Evolutionary conservation across 2,113 vertebrate genomes (phyloP).

Genomic region (Spea bombifrons): DNA sequence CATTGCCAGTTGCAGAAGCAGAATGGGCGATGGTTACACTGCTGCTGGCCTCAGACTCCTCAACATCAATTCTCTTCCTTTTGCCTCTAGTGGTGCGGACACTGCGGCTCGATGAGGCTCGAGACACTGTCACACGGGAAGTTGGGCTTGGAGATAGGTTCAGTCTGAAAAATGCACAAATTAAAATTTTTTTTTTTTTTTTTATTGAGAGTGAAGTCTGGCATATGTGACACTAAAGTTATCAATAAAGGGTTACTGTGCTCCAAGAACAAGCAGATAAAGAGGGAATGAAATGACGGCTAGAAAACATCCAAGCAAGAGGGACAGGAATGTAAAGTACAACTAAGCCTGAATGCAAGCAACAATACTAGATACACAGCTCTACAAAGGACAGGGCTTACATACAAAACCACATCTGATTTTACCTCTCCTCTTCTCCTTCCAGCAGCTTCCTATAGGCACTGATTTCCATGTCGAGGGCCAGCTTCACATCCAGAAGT

Average conservation of each 20-base stretch:
- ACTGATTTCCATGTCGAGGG: constrained; percentile 89
- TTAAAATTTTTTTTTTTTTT: too few relatives aligned
- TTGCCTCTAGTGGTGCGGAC: constrained; percentile 76
- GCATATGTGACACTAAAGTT: background rate
- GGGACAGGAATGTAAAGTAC: too few relatives aligned
- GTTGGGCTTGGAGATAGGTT: constrained; percentile 80
- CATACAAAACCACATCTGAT: background rate
- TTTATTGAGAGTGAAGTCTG: background rate
- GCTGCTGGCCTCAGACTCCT: constrained; percentile 84
- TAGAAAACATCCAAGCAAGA: too few relatives aligned
- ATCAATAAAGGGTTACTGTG: background rate
- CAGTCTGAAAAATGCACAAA: constrained; percentile 61
- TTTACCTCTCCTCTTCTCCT: constrained; percentile 86
- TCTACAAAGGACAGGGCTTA: too few relatives aligned
- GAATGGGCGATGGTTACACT: constrained; percentile 83
- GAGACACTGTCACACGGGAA: constrained; percentile 79
- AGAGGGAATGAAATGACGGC: too few relatives aligned
- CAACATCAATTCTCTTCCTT: constrained; percentile 79
- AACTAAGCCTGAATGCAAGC: too few relatives aligned
- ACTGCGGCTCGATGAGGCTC: constrained; percentile 77
- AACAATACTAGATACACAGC: too few relatives aligned
- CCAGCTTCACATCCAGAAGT: constrained; percentile 86
- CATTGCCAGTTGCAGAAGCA: constrained; percentile 78
- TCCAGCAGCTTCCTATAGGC: constrained; percentile 88
- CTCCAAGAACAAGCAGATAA: background rate